A percentile compares a stretch with the other conserved stretches of the same genome.
These are phyloP conservation scores for Berghia stephanieae DNA, from an alignment of 1,140 invertebrate genomes.

Conservation along the genomic window DNA sequence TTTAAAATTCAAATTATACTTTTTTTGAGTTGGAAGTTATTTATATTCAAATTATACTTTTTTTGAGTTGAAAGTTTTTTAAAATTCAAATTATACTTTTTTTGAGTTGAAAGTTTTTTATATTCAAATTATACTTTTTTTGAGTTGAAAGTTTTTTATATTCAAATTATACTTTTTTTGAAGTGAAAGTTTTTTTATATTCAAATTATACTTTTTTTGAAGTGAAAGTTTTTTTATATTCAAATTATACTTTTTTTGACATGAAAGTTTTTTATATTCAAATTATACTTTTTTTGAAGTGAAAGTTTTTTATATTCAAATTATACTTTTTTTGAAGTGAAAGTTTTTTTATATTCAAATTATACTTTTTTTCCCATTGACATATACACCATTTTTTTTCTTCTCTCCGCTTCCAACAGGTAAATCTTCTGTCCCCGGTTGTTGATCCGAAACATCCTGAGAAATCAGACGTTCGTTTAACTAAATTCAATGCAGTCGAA, in stretches of 20 bases:
- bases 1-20: no score
- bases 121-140: no score
- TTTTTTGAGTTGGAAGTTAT: no score
- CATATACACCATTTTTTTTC: not conserved
- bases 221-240: not conserved
- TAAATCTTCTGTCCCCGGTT: conserved; percentile 52
- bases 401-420: conserved; percentile 38
- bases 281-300: not conserved
- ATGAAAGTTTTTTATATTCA: not conserved
- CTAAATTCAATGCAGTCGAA: conserved; percentile 61
- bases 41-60: no score
- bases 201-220: no score
- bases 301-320: not conserved
- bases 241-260: not conserved
- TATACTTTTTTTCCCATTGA: not conserved
- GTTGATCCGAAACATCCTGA: conserved; percentile 48
- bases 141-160: no score
- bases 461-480: conserved; percentile 48
- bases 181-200: no score
- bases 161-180: no score
- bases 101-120: no score
- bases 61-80: no score
- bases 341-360: not conserved
- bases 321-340: not conserved
- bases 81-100: no score